Evolutionary conservation across 1,140 invertebrate genomes (phyloP), one percentile per base, ranked within the genome.

Genomic region (Panagrolaimus sp.): DNA sequence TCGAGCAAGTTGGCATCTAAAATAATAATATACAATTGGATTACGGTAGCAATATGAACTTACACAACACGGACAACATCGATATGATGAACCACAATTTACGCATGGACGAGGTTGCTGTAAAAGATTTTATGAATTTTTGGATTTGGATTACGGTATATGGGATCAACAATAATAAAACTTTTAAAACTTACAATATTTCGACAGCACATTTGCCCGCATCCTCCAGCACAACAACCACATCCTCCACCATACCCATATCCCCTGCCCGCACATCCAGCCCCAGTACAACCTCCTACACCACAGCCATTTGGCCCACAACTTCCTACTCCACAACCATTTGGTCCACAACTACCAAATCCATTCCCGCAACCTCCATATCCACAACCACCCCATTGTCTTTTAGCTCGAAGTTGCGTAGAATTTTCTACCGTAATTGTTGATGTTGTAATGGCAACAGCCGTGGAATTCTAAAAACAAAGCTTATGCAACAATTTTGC

Each of bases 61-160:
- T n/a, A n/a, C n/a, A 58, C 52, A 58, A 28, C 52, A 58, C 1
- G 52, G 52, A 17, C 52, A 58, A 26, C 52, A 58, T n/a, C 28
- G 52, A n/a, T 28, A 28, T 8, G 52, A n/a, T 28, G 28, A 26
- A 28, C 52, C 52, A 28, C 52, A 58, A 26, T 28, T 28, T 12
- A 58, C 52, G 17, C 52, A 58, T 5, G 52, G 52, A 12, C 52
- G 12, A 21, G 52, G 52, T 58, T 58, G 52, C 52, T 58, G 17
- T 2, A 58, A 58, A 12, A 38, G 32, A 38, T 38, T 38, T 38
- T 38, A 38, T n/a, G n/a, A n/a, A n/a, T n/a, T n/a, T n/a, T n/a
- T n/a, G n/a, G n/a, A n/a, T n/a, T n/a, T n/a, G n/a, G n/a, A n/a
- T n/a, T n/a, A n/a, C n/a, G n/a, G n/a, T n/a, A n/a, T n/a, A n/a